Conservation (phyloP, 2,797 vertebrate species). For the Hephaestus fuliginosus region DNA sequence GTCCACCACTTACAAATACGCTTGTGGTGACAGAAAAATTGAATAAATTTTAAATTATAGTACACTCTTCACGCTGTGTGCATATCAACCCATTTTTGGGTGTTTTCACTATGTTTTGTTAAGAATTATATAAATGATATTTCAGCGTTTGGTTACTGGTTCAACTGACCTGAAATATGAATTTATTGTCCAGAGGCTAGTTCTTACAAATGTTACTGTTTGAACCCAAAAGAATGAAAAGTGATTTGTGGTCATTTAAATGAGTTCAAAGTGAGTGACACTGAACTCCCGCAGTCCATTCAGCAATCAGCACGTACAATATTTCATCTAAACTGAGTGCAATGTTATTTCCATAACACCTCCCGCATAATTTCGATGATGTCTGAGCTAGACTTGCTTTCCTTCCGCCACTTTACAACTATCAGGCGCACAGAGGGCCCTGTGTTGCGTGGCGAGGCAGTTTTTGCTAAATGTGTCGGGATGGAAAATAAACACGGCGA, state of each 20-base stretch:
- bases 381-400: slow-evolving; percentile 34
- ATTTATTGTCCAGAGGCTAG: background rate
- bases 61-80: background rate
- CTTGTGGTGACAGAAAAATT: background rate
- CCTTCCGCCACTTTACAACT: slow-evolving; percentile 14
- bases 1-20: background rate
- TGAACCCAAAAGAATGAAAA: background rate
- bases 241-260: slow-evolving; percentile 28
- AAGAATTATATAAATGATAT: slow-evolving; percentile 5
- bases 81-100: background rate
- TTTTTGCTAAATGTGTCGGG: slow-evolving; percentile 42
- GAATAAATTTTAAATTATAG: background rate
- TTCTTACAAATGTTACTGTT: background rate
- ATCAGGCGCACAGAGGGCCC: slow-evolving; percentile 27
- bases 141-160: background rate
- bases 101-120: background rate
- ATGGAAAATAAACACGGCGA: slow-evolving; percentile 60
- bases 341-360: slow-evolving; percentile 51
- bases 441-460: slow-evolving; percentile 25
- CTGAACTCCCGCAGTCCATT: slow-evolving; percentile 26
- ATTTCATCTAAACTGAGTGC: slow-evolving; percentile 35
- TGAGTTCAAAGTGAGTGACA: slow-evolving; percentile 25
- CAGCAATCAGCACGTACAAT: slow-evolving; percentile 47
- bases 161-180: background rate
- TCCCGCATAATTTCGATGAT: slow-evolving; percentile 23